Percentiles rank a stretch among this genome's conserved stretches.
phyloP scores from a whole-genome alignment of 2,888 invertebrate genomes.

The Steinernema carpocapsae region DNA sequence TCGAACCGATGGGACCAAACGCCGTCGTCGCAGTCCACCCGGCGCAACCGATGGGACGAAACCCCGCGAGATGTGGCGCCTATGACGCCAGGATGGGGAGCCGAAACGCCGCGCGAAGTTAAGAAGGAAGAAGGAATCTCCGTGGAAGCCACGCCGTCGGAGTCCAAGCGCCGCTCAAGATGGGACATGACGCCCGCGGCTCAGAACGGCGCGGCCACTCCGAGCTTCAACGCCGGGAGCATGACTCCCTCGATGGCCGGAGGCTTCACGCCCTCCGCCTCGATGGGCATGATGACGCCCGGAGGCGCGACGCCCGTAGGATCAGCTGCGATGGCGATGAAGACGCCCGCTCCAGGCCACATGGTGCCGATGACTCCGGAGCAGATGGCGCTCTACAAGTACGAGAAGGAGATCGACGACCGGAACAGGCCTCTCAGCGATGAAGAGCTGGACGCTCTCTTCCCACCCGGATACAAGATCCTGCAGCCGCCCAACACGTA shows the following conservation, averaged over 20 bases:
- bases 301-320: conserved; percentile 72
- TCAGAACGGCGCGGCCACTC: conserved; percentile 48
- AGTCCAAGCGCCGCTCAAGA: conserved; percentile 88
- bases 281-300: conserved; percentile 70
- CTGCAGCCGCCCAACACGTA: conserved; percentile 91
- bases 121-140: conserved; percentile 47
- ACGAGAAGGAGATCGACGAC: conserved; percentile 87
- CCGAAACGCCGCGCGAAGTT: conserved; percentile 83
- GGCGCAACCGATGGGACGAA: conserved; percentile 98
- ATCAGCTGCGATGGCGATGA: conserved; percentile 95
- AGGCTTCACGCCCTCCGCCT: conserved; percentile 64
- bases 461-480: conserved; percentile 93
- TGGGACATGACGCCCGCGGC: conserved; percentile 94
- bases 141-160: conserved; percentile 79
- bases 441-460: conserved; percentile 94
- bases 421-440: conserved; percentile 93
- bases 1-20: conserved; percentile 85
- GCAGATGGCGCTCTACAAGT: conserved; percentile 80
- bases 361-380: conserved; percentile 95
- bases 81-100: conserved; percentile 82
- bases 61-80: conserved; percentile 79
- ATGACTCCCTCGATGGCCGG: conserved; percentile 59
- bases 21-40: conserved; percentile 71
- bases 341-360: conserved; percentile 88
- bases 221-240: conserved; percentile 47